Percentiles rank a stretch among this genome's conserved stretches.
Conservation (phyloP, 1,140 invertebrate species). For the Camponotus vicinus region DNA sequence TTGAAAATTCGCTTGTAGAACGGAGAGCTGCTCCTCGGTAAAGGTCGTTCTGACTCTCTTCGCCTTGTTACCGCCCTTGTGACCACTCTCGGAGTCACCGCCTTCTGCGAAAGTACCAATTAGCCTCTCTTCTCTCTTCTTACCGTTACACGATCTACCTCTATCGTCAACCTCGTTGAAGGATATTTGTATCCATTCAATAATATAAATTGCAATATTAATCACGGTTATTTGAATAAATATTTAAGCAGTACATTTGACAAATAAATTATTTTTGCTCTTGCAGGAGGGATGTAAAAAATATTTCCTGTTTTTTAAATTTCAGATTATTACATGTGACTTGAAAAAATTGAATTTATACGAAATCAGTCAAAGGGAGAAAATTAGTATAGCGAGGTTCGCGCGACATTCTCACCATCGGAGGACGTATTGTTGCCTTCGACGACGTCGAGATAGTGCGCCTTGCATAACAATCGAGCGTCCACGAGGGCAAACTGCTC, state of each 20-base stretch:
- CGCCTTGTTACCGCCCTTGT: conserved; percentile 93
- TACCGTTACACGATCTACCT: conserved; percentile 3
- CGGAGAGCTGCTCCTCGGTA: conserved; percentile 98
- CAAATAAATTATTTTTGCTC: neutral
- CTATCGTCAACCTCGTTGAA: neutral
- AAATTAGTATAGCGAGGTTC: neutral
- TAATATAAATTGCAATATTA: neutral
- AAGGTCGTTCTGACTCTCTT: conserved; percentile 99
- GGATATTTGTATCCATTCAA: neutral
- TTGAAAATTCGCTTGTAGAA: conserved; percentile 99
- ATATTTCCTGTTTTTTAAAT: neutral
- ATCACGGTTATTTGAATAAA: neutral
- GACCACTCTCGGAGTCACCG: conserved; percentile 94
- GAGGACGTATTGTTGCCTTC: conserved; percentile 95
- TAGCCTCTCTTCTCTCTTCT: conserved; percentile 49
- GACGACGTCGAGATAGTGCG: conserved; percentile 97
- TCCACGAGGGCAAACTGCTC: conserved; percentile 99
- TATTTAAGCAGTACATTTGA: neutral
- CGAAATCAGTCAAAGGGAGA: neutral
- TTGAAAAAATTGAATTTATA: neutral
- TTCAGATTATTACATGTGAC: neutral
- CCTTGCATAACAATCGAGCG: conserved; percentile 96
- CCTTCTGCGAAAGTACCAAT: conserved; percentile 89
- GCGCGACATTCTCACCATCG: conserved; percentile 68
- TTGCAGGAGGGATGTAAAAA: neutral